These are phyloP conservation scores for Sylvicapra grimmia DNA, from an alignment of 2,113 vertebrate species.

Conservation along the genomic window DNA sequence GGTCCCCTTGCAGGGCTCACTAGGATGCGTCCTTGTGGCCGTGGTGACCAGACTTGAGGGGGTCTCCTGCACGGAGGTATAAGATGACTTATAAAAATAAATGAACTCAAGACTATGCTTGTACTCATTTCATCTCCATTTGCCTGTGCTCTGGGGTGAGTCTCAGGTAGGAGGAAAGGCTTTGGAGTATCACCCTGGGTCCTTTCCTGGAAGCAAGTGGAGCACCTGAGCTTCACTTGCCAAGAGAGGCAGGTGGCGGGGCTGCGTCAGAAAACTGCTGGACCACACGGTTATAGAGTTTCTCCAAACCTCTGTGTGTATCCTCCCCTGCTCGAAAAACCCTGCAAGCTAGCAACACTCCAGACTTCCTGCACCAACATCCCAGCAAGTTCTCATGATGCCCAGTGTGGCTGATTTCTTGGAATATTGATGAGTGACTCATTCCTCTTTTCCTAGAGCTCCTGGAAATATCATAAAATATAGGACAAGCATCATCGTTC, in stretches of 20 bases:
- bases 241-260: not conserved
- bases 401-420: conserved; percentile 3
- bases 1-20: no score
- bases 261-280: not conserved
- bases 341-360: not conserved
- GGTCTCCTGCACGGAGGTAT: not conserved
- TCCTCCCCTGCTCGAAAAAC: not conserved
- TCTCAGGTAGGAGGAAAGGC: no score
- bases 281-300: accelerated
- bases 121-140: accelerated
- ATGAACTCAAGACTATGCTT: not conserved
- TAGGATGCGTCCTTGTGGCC: accelerated
- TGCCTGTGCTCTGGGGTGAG: no score
- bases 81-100: not conserved
- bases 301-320: not conserved
- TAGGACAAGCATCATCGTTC: not conserved
- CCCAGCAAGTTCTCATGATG: not conserved
- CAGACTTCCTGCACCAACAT: not conserved
- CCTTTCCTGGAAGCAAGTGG: not conserved
- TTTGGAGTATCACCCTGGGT: not conserved
- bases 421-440: conserved; percentile 44
- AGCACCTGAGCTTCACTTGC: not conserved
- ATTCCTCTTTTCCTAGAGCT: conserved; percentile 26
- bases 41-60: not conserved
- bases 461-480: not conserved